Evolutionary conservation across 2,113 vertebrate genomes (phyloP), one percentile per base, ranked within the genome.

Genomic region (Macaca fascicularis): DNA sequence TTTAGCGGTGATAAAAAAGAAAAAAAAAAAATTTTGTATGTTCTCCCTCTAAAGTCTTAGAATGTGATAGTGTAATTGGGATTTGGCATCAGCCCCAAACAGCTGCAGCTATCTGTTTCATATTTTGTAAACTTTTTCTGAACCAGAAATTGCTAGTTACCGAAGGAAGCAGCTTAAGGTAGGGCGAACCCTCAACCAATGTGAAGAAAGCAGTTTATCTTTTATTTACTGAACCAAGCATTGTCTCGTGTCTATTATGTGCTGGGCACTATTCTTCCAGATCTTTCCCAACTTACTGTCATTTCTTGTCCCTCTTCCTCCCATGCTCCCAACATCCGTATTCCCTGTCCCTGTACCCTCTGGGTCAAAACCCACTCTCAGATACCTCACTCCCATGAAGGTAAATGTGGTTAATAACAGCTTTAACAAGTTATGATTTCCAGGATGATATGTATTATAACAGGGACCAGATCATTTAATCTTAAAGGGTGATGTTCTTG

Each of bases 71-170:
- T 75, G 14, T 82, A 74, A 67, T 5, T 87, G 72, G 27, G 23
- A 80, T 57, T 82, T 88, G 93, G 64, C 74, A 35, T 70, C 79
- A 50, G 64, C 81, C 40, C 81, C 82, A 64, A 67, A 94, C 43
- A 94, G 55, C 76, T 83, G 32, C 38, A 74, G 25, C 70, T 88
- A 35, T 92, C 89, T 85, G 76, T 90, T 88, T 86, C n/a, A 38
- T 88, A 85, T 43, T 92, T 75, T 78, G 80, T 89, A 88, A 95
- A 96, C 90, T 79, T 95, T 35, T 89, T 61, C 83, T 78, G 74
- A 84, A 82, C 67, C 48, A 81, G 94, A 95, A 88, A 88, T 79
- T 74, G 30, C 80, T 38, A 69, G 64, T 30, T 79, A 64, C 84
- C 50, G 92, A 92, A 84, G 78, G 52, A 81, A 84, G 85, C 45